Base-by-base conservation (phyloP, 2,113 vertebrate genomes). In the Tautogolabrus adspersus region DNA sequence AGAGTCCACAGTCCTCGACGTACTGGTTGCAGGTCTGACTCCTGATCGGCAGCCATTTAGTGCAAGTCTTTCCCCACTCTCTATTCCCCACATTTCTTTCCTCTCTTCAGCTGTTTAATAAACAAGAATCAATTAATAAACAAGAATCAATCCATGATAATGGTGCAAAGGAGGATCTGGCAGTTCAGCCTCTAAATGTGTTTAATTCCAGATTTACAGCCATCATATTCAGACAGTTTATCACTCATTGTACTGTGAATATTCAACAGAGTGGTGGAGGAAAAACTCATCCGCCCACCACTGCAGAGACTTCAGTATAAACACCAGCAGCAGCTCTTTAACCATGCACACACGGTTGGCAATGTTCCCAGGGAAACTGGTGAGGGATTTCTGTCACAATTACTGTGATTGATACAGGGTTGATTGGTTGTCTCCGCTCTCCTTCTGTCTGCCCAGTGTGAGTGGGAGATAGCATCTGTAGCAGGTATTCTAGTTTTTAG, bases 341-440 rank as follows among this genome's bases (percentile, higher is more conserved):
- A 47, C 19, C 2, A n/a, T 22, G 67, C 26, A 58, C 65, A 34
- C 40, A n/a, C n/a, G 54, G 61, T 47, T 70, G 70, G 68, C 73
- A 49, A 10, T 4, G 63, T 52, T 22, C 44, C 13, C 23, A 30
- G 59, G 51, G 47, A 49, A 18, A n/a, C 66, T 52, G 61, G 62
- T 78, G 60, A 72, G 55, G 10, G 40, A 66, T 42, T 63, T 63
- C 57, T 49, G 57, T 44, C 38, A 51, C n/a, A 18, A 40, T 46
- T 30, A n/a, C 0, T 65, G 12, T 38, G 66, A 74, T 18, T 64
- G 64, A 59, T 68, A 22, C 44, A 38, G 10, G 58, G 18, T 13
- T 16, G 12, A 63, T 57, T 47, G 56, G 64, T 18, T 67, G 13
- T 57, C 69, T 64, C n/a, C 49, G 5, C 21, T 47, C 72, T 51